phyloP scores from a whole-genome alignment of 2,888 invertebrate genomes.

The Sturmia bella region DNA sequence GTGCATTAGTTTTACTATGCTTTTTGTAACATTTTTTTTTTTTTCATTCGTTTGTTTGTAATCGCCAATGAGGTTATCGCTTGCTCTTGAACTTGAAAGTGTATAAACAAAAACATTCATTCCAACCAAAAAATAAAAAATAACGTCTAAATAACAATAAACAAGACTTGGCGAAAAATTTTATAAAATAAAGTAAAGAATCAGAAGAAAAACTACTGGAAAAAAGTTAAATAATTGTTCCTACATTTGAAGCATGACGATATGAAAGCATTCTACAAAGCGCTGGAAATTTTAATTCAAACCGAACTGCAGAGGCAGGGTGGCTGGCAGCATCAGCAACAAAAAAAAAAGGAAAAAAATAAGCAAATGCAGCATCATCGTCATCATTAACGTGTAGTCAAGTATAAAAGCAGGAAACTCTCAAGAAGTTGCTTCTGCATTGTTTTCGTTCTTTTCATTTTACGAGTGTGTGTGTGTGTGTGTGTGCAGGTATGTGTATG shows the following conservation, averaged over 20 bases:
- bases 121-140: slow-evolving; percentile 48
- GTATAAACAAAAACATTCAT: slow-evolving; percentile 57
- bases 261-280: slow-evolving; percentile 31
- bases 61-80: slow-evolving; percentile 75
- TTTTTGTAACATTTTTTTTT: slow-evolving; percentile 12
- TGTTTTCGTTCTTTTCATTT: slow-evolving; percentile 5
- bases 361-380: slow-evolving; percentile 29
- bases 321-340: slow-evolving; percentile 10
- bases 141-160: slow-evolving; percentile 8
- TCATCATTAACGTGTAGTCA: slow-evolving; percentile 47
- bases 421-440: slow-evolving; percentile 33
- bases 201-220: slow-evolving; percentile 28
- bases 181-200: slow-evolving; percentile 2
- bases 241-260: slow-evolving; percentile 57
- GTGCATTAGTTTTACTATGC: slow-evolving; percentile 7
- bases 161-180: slow-evolving; percentile 41
- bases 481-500: no score
- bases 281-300: not conserved
- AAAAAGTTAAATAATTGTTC: slow-evolving; percentile 61
- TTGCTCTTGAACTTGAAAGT: slow-evolving; percentile 78
- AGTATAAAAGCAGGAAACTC: slow-evolving; percentile 62
- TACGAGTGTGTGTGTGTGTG: no score
- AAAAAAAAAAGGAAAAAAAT: not conserved
- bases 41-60: slow-evolving; percentile 70
- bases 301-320: not conserved